Evolutionary conservation across 2,888 invertebrate genomes (phyloP).

Genomic region (Penaeus monodon): DNA sequence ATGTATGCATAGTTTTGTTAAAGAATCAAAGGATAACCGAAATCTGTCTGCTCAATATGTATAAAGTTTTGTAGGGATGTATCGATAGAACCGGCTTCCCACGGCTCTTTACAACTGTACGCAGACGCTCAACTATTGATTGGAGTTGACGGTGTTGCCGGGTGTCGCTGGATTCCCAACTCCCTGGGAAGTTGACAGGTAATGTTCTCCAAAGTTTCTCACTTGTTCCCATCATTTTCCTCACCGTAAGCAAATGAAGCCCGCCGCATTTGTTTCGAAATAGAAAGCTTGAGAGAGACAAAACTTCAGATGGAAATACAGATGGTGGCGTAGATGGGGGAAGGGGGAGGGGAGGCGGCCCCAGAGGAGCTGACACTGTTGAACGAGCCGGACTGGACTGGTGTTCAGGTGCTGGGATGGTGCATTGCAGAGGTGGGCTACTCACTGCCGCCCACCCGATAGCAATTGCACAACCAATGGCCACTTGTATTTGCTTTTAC

Average conservation of each 20-base stretch:
- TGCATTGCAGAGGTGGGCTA: slow-evolving; percentile 37
- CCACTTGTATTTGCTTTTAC: no score
- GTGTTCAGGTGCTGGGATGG: slow-evolving; percentile 37
- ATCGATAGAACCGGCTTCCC: background rate
- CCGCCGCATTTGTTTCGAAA: no score
- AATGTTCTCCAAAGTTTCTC: no score
- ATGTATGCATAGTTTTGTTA: no score
- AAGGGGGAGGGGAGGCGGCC: background rate
- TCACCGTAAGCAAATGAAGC: background rate
- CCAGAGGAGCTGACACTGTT: no score
- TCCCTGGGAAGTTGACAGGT: no score
- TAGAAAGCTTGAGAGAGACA: no score
- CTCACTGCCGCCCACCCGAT: background rate
- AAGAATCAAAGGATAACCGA: no score
- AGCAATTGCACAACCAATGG: no score
- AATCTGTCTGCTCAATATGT: no score
- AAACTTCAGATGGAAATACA: background rate
- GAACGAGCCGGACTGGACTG: no score
- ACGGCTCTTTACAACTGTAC: slow-evolving; percentile 13
- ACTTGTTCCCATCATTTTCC: background rate
- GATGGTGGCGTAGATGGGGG: background rate
- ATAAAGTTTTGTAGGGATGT: background rate
- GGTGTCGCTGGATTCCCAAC: background rate
- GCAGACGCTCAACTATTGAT: slow-evolving; percentile 56
- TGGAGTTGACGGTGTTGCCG: slow-evolving; percentile 30